Evolutionary conservation across 2,797 vertebrate species (phyloP), one percentile per base, ranked within the genome.

Genomic region (Botia almorhae): DNA sequence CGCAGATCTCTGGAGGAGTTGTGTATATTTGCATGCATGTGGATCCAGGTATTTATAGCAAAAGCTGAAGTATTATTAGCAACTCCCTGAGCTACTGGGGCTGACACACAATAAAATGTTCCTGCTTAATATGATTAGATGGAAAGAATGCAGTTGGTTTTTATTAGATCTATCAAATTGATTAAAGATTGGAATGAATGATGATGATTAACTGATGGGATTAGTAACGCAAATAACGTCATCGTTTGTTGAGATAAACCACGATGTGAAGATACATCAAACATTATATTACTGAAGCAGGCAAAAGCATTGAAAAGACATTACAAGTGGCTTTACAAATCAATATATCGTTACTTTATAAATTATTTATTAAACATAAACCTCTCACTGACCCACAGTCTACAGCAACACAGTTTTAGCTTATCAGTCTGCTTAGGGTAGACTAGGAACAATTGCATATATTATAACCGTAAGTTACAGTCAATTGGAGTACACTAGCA

Each of bases 41-140:
- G 29, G 26, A 64, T 64, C 23, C 48, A 10, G 58, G 17, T n/a
- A 19, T n/a, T 46, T 8, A 19, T 19, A 19, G 36, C 65, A 70
- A 51, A 29, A 46, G 46, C 36, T 51, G 58, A 72, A 55, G 53
- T 61, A 61, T 74, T 69, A 74, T 67, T 63, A 78, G 43, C 17
- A 71, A 21, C 39, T 67, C 39, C 43, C 21, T 17, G 12, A 39
- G 64, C 50, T 68, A 23, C 39, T 17, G 14, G 26, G 36, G 16
- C 51, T 68, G 61, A 67, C 36, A 73, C 10, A 73, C 53, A 73
- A 72, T 75, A 6, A 71, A 75, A 75, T 78, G 8, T 5, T 69
- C 17, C 17, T 76, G 67, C 64, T 72, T 63, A 78, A 81, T 71
- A 46, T 60, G 11, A 80, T 56, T n/a, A 29, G 4, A 75, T 21